Evolutionary conservation across 1,140 invertebrate species (phyloP).

Genomic region (Teleopsis dalmanni): DNA sequence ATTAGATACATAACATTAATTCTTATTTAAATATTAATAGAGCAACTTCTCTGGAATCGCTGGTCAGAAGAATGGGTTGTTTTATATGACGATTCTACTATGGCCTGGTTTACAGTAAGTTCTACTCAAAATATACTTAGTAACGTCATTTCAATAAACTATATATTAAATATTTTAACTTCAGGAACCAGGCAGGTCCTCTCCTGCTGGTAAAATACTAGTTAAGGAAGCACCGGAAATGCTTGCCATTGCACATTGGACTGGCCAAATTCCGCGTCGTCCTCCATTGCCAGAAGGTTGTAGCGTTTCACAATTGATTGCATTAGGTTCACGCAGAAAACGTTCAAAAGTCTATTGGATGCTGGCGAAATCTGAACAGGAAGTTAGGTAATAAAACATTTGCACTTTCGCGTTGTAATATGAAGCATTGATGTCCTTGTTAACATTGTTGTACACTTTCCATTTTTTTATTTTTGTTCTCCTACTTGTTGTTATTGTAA

Average conservation of each 20-base stretch:
- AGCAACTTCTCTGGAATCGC: constrained; percentile 65
- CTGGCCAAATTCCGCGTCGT: constrained; percentile 58
- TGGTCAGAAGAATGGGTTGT: constrained; percentile 76
- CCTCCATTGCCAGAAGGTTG: constrained; percentile 60
- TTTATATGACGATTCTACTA: constrained; percentile 68
- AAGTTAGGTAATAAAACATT: constrained; percentile 56
- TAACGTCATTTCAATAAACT: neutral
- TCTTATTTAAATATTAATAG: constrained; percentile 44
- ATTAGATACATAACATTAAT: neutral
- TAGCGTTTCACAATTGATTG: constrained; percentile 60
- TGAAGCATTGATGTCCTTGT: no score
- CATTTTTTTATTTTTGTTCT: neutral
- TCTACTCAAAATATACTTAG: neutral
- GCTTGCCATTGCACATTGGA: constrained; percentile 69
- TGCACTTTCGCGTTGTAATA: neutral
- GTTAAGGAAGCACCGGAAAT: constrained; percentile 70
- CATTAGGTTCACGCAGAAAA: constrained; percentile 55
- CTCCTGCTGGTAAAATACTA: constrained; percentile 45
- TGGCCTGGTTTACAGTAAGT: constrained; percentile 67
- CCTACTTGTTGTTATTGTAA: neutral
- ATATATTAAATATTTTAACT: no score
- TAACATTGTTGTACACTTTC: neutral
- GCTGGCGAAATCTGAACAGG: constrained; percentile 56
- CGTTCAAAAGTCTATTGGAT: constrained; percentile 55
- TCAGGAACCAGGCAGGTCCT: constrained; percentile 38